Evolutionary conservation across 2,888 invertebrate genomes (phyloP).

Genomic region (Camponotus fellah): DNA sequence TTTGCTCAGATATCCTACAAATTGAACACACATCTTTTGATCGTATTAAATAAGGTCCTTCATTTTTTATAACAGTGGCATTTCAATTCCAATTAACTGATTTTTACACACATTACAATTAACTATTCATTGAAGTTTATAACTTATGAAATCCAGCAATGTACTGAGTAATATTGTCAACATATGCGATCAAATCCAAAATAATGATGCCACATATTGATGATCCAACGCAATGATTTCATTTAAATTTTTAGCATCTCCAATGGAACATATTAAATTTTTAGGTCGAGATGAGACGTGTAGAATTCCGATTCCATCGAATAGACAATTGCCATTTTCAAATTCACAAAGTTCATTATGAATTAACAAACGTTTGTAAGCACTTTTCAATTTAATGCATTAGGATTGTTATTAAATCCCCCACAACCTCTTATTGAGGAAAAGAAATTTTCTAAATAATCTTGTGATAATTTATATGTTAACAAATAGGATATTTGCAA

Average conservation of each 20-base stretch:
- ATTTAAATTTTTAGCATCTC: neutral
- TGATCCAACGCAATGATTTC: slow-evolving; percentile 36
- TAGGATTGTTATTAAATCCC: neutral
- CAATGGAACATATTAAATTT: slow-evolving; percentile 16
- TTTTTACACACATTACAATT: slow-evolving; percentile 28
- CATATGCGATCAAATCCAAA: slow-evolving; percentile 39
- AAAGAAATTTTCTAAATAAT: neutral
- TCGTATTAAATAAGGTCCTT: slow-evolving; percentile 40
- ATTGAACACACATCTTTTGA: slow-evolving; percentile 43
- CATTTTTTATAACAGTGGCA: slow-evolving; percentile 45
- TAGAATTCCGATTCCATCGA: slow-evolving; percentile 31
- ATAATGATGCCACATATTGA: slow-evolving; percentile 36
- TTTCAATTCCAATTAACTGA: slow-evolving; percentile 24
- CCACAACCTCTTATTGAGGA: neutral
- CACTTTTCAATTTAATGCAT: slow-evolving; percentile 35
- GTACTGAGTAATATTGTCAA: slow-evolving; percentile 48
- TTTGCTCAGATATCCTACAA: slow-evolving; percentile 26
- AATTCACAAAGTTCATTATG: slow-evolving; percentile 50
- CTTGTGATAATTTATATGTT: slow-evolving; percentile 15
- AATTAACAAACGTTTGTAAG: slow-evolving; percentile 26
- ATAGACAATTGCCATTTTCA: slow-evolving; percentile 53
- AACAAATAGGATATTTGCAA: neutral
- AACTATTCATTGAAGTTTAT: slow-evolving; percentile 31
- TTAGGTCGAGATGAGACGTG: slow-evolving; percentile 22
- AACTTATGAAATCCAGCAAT: slow-evolving; percentile 42